Base-by-base conservation (phyloP, 1,140 invertebrate species). In the Homarus americanus region DNA sequence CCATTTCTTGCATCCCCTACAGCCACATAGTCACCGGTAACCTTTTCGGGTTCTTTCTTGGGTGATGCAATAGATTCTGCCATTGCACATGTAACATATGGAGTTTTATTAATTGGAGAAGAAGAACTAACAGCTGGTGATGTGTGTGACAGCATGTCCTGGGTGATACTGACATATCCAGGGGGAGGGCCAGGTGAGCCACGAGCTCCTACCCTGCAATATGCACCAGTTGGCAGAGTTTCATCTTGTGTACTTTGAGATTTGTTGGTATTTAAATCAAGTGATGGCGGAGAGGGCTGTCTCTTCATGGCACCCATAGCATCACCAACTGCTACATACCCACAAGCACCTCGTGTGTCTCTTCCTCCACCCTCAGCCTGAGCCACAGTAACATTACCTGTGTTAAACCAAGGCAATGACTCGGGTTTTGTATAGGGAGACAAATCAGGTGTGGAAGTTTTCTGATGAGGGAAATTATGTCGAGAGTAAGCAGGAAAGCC, bases 51-150 rank as follows among this genome's bases (percentile, higher is more conserved):
- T 24, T 78, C 69, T 32, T 83, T 90, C 24, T 38, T 90, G 36
- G 88, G 88, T 4, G 88, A 90, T 34, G 44, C 66, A 24, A 90
- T 44, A 12, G 88, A 73, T 76, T 90, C 82, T 40, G 88, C 88
- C 82, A 90, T 90, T 53, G 88, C 88, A 84, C 80, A 90, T 44
- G 88, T 90, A 53, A 90, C 88, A 84, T 90, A 90, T 1, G 88
- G 80, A 63, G 79, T 38, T 40, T 83, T 90, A 41, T 41, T 79
- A 78, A 76, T 63, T n/a, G 88, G 80, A n/a, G 88, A 32, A 24
- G 88, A 80, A 12, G 88, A 20, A 15, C 34, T 83, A 28, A 90
- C 28, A 34, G 79, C 40, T 66, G 49, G 38, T 49, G 69, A 28
- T 28, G n/a, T 28, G 10, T 73, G 80, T 53, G 72, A 38, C 38